Conservation (phyloP, 1,140 invertebrate species). For the Drosophila biarmipes region DNA sequence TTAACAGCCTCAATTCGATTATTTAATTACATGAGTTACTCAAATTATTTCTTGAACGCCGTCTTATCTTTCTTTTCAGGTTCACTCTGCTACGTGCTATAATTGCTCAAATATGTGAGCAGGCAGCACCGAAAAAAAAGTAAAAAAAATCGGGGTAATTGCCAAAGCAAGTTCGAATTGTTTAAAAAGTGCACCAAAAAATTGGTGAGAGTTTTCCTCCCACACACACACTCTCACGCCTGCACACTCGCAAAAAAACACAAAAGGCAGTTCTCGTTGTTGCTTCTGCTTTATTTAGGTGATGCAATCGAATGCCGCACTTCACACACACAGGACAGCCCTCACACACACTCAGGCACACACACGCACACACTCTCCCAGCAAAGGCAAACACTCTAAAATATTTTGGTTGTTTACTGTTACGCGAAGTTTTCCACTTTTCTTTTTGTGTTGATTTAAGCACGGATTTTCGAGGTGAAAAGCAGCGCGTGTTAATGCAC, state of each 20-base stretch:
- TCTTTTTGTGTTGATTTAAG: conserved; percentile 49
- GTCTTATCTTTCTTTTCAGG: neutral
- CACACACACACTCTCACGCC: conserved; percentile 4
- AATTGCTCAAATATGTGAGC: neutral
- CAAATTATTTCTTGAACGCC: neutral
- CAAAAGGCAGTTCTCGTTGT: conserved; percentile 21
- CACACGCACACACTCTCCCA: conserved; percentile 4
- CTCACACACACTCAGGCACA: conserved; percentile 7
- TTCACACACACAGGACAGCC: neutral
- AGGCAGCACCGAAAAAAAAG: neutral
- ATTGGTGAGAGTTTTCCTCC: conserved; percentile 2
- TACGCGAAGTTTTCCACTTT: conserved; percentile 46
- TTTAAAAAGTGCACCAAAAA: conserved; percentile 1
- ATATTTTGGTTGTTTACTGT: conserved; percentile 46
- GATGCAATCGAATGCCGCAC: conserved; percentile 63
- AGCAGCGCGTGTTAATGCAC: conserved; percentile 81
- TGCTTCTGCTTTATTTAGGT: conserved; percentile 48
- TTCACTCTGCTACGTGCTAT: too few species aligned
- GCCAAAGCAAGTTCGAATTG: neutral
- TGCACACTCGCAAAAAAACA: conserved; percentile 1
- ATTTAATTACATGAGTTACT: too few species aligned
- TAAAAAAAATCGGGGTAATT: neutral
- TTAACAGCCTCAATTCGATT: too few species aligned
- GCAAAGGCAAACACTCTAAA: conserved; percentile 9
- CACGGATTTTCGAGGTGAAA: conserved; percentile 45